Evolutionary conservation across 2,113 vertebrate genomes (phyloP).

Genomic region (Corydoras maculifer): DNA sequence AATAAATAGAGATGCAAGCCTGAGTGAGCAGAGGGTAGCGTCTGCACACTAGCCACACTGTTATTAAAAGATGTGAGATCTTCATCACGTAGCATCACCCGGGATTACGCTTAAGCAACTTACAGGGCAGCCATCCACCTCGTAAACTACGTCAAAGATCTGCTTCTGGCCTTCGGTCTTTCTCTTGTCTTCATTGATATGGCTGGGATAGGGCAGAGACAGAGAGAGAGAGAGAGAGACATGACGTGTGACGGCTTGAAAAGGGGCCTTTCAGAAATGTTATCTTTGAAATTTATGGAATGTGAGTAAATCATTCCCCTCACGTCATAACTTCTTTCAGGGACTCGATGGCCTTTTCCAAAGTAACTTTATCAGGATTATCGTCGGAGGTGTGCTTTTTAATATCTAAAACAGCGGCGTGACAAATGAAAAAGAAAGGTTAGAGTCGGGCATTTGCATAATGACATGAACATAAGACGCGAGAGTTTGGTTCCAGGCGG

Average conservation of each 20-base stretch:
- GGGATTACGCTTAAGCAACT: conserved; percentile 53
- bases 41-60: neutral
- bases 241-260: too few relatives aligned
- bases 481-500: neutral
- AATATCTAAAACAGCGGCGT: conserved; percentile 69
- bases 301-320: conserved; percentile 51
- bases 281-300: too few relatives aligned
- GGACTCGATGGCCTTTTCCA: conserved; percentile 92
- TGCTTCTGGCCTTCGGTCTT: conserved; percentile 97
- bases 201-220: conserved; percentile 59
- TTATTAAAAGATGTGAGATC: conserved; percentile 21
- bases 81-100: too few relatives aligned
- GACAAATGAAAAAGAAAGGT: neutral
- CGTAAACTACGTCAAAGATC: conserved; percentile 97
- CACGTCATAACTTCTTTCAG: conserved; percentile 98
- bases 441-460: neutral
- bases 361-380: conserved; percentile 87
- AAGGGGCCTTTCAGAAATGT: too few relatives aligned
- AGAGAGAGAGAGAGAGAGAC: too few relatives aligned
- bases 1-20: conserved; percentile 22
- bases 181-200: conserved; percentile 98
- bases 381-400: conserved; percentile 93
- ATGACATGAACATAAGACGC: neutral
- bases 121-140: conserved; percentile 96
- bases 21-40: conserved; percentile 6